Percentiles rank a stretch among this genome's conserved stretches.
Conservation (phyloP, 1,140 invertebrate species). For the Cardiocondyla obscurior region DNA sequence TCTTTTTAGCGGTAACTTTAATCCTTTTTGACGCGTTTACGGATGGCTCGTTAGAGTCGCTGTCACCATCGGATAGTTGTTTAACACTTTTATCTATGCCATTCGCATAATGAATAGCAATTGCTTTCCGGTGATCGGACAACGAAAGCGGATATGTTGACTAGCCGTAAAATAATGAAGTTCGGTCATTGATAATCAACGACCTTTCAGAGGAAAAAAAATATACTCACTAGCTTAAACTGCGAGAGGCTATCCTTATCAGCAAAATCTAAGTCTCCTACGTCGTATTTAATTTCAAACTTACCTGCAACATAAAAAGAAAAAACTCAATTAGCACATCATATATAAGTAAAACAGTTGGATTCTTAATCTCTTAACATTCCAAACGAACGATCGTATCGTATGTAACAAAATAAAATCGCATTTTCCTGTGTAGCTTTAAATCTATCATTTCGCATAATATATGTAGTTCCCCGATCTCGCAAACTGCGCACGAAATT, state of each 20-base stretch:
- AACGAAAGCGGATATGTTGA: slow-evolving; percentile 43
- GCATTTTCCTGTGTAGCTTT: background rate
- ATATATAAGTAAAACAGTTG: background rate
- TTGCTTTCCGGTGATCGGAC: slow-evolving; percentile 42
- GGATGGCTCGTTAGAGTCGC: slow-evolving; percentile 22
- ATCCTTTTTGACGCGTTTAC: slow-evolving; percentile 42
- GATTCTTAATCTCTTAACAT: background rate
- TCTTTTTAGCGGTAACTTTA: slow-evolving; percentile 30
- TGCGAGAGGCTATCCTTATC: background rate
- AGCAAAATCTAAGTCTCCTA: background rate
- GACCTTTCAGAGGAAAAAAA: background rate
- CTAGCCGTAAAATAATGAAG: slow-evolving; percentile 22
- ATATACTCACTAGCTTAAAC: slow-evolving; percentile 6
- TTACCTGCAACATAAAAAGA: slow-evolving; percentile 48
- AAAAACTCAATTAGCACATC: slow-evolving; percentile 7
- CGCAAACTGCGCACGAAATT: background rate
- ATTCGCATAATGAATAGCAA: slow-evolving; percentile 48
- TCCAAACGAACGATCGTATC: no score
- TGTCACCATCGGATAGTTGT: background rate
- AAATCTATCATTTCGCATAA: background rate
- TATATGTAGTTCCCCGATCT: background rate
- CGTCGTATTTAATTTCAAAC: background rate
- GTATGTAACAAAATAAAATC: background rate
- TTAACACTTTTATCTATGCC: slow-evolving; percentile 49
- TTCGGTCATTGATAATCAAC: background rate